A percentile compares a stretch with the other conserved stretches of the same genome.
Conservation (phyloP, 2,797 vertebrate genomes). For the Sternotherus odoratus region DNA sequence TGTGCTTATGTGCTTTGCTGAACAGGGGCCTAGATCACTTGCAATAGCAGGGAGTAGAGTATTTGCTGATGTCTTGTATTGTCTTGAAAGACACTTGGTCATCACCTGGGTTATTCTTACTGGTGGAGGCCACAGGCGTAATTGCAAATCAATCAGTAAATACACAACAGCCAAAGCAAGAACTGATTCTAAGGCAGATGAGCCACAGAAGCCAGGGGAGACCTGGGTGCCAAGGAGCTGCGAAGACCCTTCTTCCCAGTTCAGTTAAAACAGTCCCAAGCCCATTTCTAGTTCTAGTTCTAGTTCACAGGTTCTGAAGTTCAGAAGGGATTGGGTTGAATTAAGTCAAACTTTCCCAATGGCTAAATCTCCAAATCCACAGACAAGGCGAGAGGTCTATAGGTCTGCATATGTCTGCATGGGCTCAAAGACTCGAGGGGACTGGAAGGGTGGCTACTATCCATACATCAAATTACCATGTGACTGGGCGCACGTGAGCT, state of each 20-base stretch:
- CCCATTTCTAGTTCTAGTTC: background rate
- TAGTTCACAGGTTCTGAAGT: background rate
- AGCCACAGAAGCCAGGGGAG: background rate
- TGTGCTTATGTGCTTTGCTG: background rate
- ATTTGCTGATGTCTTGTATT: background rate
- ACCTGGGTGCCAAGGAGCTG: background rate
- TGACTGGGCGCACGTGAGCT: background rate
- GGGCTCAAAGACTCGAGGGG: background rate
- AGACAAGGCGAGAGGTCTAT: background rate
- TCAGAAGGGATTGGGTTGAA: background rate
- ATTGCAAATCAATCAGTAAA: background rate
- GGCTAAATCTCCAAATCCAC: background rate
- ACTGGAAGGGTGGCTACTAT: background rate
- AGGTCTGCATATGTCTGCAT: background rate
- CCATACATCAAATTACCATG: background rate
- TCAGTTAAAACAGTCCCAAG: background rate
- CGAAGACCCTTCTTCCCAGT: background rate
- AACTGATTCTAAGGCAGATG: background rate
- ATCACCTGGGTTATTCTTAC: background rate
- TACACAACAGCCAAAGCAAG: background rate
- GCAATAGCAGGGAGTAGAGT: background rate
- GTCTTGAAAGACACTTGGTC: background rate
- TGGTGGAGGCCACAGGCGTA: background rate
- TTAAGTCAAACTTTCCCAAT: background rate
- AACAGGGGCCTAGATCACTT: background rate